Evolutionary conservation across 2,113 vertebrate species (phyloP).

Genomic region (Heterochromis multidens): DNA sequence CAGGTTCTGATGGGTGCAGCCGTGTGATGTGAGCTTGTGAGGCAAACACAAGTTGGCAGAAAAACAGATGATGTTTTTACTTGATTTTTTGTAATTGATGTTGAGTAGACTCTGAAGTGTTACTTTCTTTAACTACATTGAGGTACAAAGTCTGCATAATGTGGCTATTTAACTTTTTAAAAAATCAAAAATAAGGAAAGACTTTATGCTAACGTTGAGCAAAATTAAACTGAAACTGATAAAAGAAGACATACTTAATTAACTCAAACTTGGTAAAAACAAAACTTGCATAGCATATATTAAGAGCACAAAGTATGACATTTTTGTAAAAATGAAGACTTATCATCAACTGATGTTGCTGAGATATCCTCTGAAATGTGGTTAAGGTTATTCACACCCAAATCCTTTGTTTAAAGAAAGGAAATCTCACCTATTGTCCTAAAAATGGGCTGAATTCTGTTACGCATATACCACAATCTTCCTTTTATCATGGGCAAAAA

Average conservation of each 20-base stretch:
- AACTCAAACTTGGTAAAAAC: neutral
- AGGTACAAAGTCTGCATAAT: too few relatives aligned
- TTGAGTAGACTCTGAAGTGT: neutral
- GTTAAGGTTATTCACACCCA: too few relatives aligned
- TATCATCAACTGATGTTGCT: too few relatives aligned
- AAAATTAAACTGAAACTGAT: neutral
- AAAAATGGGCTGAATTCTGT: too few relatives aligned
- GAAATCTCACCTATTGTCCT: too few relatives aligned
- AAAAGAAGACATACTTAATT: neutral
- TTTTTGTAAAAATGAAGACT: neutral
- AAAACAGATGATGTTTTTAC: neutral
- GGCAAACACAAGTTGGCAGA: neutral
- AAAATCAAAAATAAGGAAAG: neutral
- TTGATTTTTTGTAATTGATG: neutral
- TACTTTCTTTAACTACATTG: too few relatives aligned
- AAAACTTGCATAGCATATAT: neutral
- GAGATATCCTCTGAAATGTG: too few relatives aligned
- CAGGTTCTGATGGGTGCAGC: neutral
- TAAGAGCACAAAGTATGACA: neutral
- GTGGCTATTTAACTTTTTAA: neutral
- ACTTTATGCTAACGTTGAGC: neutral
- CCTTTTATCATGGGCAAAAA: too few relatives aligned
- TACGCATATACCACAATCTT: too few relatives aligned
- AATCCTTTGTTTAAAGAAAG: too few relatives aligned
- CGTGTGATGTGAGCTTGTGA: neutral